Evolutionary conservation across 2,888 invertebrate species (phyloP).

Genomic region (Cosmia trapezina): DNA sequence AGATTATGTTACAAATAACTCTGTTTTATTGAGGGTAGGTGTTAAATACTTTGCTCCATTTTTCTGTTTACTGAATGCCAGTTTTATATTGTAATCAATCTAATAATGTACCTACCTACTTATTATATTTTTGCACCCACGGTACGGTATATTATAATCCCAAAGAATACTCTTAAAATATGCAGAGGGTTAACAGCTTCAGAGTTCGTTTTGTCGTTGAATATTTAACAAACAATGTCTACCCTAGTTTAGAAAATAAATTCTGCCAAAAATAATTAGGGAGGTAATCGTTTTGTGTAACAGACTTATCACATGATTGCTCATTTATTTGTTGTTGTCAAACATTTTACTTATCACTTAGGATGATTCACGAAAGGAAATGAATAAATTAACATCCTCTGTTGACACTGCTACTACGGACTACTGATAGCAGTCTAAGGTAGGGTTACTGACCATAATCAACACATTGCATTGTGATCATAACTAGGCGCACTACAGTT

Average conservation of each 20-base stretch:
- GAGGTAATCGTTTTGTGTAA: not conserved
- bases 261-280: not conserved
- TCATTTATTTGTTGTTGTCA: conserved; percentile 38
- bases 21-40: conserved; percentile 47
- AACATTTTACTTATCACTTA: conserved; percentile 50
- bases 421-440: conserved; percentile 43
- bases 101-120: not conserved
- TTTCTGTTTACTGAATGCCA: conserved; percentile 6
- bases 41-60: conserved; percentile 15
- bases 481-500: conserved; percentile 3
- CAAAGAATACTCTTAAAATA: conserved; percentile 29
- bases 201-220: conserved; percentile 9
- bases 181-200: conserved; percentile 47
- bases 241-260: not conserved
- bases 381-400: conserved; percentile 47
- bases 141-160: not conserved
- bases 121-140: not conserved
- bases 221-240: conserved; percentile 17
- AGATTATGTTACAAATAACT: conserved; percentile 47
- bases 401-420: conserved; percentile 21
- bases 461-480: conserved; percentile 34
- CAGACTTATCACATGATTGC: conserved; percentile 10
- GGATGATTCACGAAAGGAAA: conserved; percentile 53
- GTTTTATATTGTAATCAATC: not conserved
- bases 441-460: conserved; percentile 53